A percentile compares a stretch with the other conserved stretches of the same genome.
Conservation (phyloP, 2,113 vertebrate species). For the Xyliphius kryptos region DNA sequence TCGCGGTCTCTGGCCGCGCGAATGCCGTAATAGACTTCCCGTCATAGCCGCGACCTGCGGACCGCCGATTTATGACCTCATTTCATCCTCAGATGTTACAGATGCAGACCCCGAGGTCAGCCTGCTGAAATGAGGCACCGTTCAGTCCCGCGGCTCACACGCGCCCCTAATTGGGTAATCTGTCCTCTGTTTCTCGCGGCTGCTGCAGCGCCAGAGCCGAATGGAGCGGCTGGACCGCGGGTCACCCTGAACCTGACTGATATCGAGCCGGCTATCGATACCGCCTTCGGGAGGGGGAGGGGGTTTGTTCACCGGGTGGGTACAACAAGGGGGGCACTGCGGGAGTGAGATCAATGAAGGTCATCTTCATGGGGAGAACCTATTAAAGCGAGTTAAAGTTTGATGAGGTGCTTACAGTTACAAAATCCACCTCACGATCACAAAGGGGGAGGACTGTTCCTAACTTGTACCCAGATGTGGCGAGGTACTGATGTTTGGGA, state of each 20-base stretch:
- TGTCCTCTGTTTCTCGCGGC: slow-evolving; percentile 41
- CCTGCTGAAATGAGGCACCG: slow-evolving; percentile 59
- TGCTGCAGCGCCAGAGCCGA: slow-evolving; percentile 13
- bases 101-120: slow-evolving; percentile 46
- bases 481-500: too few relatives aligned
- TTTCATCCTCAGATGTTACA: slow-evolving; percentile 55
- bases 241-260: slow-evolving; percentile 22
- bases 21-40: slow-evolving; percentile 67
- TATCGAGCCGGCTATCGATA: slow-evolving; percentile 25
- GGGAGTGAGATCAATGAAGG: slow-evolving; percentile 28
- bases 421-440: too few relatives aligned
- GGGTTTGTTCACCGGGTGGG: neutral
- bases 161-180: slow-evolving; percentile 57
- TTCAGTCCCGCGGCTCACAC: slow-evolving; percentile 47
- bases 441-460: too few relatives aligned
- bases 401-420: too few relatives aligned
- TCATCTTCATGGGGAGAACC: slow-evolving; percentile 12
- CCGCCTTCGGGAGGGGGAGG: too few relatives aligned
- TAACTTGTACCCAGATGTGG: too few relatives aligned
- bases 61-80: slow-evolving; percentile 65
- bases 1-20: slow-evolving; percentile 45
- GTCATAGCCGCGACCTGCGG: slow-evolving; percentile 58
- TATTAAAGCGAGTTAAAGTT: too few relatives aligned
- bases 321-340: slow-evolving; percentile 17
- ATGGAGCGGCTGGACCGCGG: slow-evolving; percentile 2